These are phyloP conservation scores for Latrodectus hesperus DNA, from an alignment of 2,888 invertebrate species.

Conservation along the genomic window DNA sequence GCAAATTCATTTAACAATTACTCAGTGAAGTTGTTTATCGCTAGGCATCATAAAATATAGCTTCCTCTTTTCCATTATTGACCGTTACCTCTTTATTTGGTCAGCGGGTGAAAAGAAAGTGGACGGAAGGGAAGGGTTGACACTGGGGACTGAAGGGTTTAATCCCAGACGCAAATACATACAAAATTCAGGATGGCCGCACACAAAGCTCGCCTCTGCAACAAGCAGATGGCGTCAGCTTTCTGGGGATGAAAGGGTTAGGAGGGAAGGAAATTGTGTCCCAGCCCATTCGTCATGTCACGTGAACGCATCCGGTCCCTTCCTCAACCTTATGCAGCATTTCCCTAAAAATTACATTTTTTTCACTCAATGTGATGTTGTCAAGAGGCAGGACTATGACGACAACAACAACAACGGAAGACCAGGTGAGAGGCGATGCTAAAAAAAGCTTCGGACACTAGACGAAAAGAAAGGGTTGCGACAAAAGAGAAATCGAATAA, in stretches of 20 bases:
- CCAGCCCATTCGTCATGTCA: not conserved
- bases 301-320: conserved; percentile 2
- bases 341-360: too few relatives aligned
- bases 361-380: too few relatives aligned
- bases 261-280: not conserved
- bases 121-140: not conserved
- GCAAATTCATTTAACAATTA: too few relatives aligned
- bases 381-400: too few relatives aligned
- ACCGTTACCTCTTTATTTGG: conserved; percentile 5
- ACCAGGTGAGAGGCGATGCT: too few relatives aligned
- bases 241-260: not conserved
- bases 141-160: not conserved
- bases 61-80: not conserved
- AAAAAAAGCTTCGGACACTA: too few relatives aligned
- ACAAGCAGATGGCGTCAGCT: conserved; percentile 5
- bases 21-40: too few relatives aligned
- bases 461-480: too few relatives aligned
- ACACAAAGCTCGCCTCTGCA: not conserved
- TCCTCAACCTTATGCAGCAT: not conserved
- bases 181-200: not conserved
- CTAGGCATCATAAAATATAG: not conserved
- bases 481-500: too few relatives aligned
- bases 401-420: too few relatives aligned
- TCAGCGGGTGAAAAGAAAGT: conserved; percentile 2
- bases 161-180: conserved; percentile 2